A percentile compares a stretch with the other conserved stretches of the same genome.
These are phyloP conservation scores for Miniopterus natalensis DNA, from an alignment of 2,113 vertebrate species.

Conservation along the genomic window DNA sequence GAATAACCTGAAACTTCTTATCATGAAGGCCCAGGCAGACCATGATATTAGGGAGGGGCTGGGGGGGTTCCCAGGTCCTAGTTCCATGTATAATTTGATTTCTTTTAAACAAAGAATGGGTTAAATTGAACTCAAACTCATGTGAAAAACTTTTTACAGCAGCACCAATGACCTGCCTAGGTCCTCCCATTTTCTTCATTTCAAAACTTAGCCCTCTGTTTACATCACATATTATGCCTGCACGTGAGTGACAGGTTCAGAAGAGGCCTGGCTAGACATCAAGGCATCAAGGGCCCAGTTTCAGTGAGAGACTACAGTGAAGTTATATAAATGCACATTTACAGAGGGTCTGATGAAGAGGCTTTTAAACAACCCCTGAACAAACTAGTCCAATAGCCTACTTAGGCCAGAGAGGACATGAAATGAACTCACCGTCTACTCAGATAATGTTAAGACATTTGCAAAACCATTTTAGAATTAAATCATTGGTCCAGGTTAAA, in stretches of 20 bases:
- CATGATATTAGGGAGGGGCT: slow-evolving; percentile 62
- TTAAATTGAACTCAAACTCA: slow-evolving; percentile 53
- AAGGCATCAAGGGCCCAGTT: slow-evolving; percentile 72
- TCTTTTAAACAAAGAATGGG: slow-evolving; percentile 70
- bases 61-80: slow-evolving; percentile 71
- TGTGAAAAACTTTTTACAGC: slow-evolving; percentile 28
- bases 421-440: neutral
- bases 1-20: slow-evolving; percentile 81
- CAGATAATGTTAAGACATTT: neutral
- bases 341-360: slow-evolving; percentile 61
- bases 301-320: slow-evolving; percentile 16
- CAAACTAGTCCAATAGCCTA: neutral
- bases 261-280: slow-evolving; percentile 77
- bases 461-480: slow-evolving; percentile 50
- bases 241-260: neutral
- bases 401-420: slow-evolving; percentile 2
- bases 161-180: neutral
- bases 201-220: neutral
- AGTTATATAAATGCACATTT: slow-evolving; percentile 23
- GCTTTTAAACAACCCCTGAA: slow-evolving; percentile 51
- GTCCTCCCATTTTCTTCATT: slow-evolving; percentile 5
- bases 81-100: slow-evolving; percentile 73
- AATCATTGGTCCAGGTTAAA: slow-evolving; percentile 19
- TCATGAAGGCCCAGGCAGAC: slow-evolving; percentile 74
- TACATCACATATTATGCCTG: neutral